A percentile compares a stretch with the other conserved stretches of the same genome.
Evolutionary conservation across 2,113 vertebrate species (phyloP).

Genomic region (Brevimyrus niger): DNA sequence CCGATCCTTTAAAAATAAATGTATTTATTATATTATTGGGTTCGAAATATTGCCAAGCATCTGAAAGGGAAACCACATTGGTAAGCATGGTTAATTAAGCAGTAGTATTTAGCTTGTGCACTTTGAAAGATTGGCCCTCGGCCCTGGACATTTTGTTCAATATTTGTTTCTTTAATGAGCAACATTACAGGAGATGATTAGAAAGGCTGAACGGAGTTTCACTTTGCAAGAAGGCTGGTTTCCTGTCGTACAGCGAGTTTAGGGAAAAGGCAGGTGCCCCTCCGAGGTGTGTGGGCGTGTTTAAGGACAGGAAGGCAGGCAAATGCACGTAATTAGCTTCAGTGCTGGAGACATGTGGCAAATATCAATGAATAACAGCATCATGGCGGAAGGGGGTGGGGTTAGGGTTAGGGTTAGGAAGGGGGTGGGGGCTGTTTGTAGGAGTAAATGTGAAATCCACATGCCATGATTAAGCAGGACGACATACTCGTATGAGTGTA

Average conservation of each 20-base stretch:
- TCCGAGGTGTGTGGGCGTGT: neutral
- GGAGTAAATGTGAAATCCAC: neutral
- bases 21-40: neutral
- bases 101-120: neutral
- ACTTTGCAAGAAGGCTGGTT: neutral
- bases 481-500: neutral
- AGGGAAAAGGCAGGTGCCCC: neutral
- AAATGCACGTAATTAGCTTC: neutral
- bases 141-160: neutral
- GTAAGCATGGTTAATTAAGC: neutral
- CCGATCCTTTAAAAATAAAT: conserved; percentile 1
- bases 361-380: neutral
- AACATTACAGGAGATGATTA: neutral
- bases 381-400: neutral
- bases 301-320: neutral
- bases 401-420: no score
- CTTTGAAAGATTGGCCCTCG: neutral
- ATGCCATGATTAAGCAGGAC: neutral
- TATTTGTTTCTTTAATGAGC: neutral
- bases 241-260: neutral
- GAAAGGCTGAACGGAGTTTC: neutral
- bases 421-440: neutral
- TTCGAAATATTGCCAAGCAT: neutral
- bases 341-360: neutral
- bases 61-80: neutral